Conservation (phyloP, 2,113 vertebrate species). For the Oryzias melastigma region DNA sequence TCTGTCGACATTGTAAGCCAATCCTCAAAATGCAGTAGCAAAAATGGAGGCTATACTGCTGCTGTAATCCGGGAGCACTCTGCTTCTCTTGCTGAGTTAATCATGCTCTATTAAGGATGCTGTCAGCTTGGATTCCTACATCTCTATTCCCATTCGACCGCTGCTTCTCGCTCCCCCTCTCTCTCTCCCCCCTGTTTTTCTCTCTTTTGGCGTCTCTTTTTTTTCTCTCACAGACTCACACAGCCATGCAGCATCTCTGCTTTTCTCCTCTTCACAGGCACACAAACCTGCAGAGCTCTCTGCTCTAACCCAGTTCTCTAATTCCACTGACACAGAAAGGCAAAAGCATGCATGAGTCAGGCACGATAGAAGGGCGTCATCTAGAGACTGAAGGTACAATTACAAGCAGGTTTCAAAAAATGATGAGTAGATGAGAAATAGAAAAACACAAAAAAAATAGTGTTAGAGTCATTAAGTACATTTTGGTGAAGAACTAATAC, state of each 20-base stretch:
- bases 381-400: slow-evolving; percentile 35
- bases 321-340: slow-evolving; percentile 66
- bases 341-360: slow-evolving; percentile 41
- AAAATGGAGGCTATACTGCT: slow-evolving; percentile 34
- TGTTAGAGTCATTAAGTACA: no score
- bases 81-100: slow-evolving; percentile 52
- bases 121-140: slow-evolving; percentile 58
- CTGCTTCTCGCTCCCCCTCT: slow-evolving; percentile 7
- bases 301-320: slow-evolving; percentile 47
- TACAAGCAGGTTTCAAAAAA: slow-evolving; percentile 19
- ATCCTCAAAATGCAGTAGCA: slow-evolving; percentile 18
- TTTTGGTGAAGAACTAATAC: no score
- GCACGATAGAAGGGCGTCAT: slow-evolving; percentile 50
- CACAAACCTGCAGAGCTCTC: slow-evolving; percentile 21
- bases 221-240: slow-evolving; percentile 19
- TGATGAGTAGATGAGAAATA: background rate
- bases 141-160: slow-evolving; percentile 31
- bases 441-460: background rate
- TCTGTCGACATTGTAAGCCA: slow-evolving; percentile 24
- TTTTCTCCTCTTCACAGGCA: slow-evolving; percentile 4
- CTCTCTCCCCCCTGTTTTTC: slow-evolving; percentile 5
- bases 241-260: background rate
- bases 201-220: slow-evolving; percentile 8
- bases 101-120: slow-evolving; percentile 63
- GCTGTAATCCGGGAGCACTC: slow-evolving; percentile 31